phyloP scores from a whole-genome alignment of 2,113 vertebrate species.

The Sinocyclocheilus anophthalmus region DNA sequence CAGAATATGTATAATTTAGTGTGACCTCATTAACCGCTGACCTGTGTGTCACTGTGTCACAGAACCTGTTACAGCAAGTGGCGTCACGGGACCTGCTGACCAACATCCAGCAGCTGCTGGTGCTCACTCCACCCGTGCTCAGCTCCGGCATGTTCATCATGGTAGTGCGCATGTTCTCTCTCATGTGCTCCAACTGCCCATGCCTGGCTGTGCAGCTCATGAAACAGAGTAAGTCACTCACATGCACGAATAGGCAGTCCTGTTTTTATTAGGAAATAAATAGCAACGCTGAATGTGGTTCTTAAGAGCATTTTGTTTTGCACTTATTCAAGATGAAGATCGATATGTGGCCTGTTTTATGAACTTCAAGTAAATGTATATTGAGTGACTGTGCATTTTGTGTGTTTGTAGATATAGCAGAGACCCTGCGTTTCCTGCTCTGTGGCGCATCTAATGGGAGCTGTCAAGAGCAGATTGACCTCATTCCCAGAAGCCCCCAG shows the following conservation, averaged over 20 bases:
- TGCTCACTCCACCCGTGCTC: constrained; percentile 95
- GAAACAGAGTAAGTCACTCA: constrained; percentile 93
- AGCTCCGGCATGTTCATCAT: constrained; percentile 99
- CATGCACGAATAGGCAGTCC: background rate
- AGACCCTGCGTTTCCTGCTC: constrained; percentile 95
- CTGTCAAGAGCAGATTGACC: constrained; percentile 98
- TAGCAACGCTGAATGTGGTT: background rate
- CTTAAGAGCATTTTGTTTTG: background rate
- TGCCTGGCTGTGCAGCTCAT: constrained; percentile 96
- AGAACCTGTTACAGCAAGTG: constrained; percentile 98
- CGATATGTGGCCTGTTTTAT: background rate
- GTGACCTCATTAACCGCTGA: constrained; percentile 18
- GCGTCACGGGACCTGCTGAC: constrained; percentile 95
- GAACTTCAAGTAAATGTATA: background rate
- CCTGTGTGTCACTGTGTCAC: constrained; percentile 15
- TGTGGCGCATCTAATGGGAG: constrained; percentile 96
- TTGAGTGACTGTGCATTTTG: background rate
- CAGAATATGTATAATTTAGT: background rate
- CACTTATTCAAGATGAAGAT: background rate
- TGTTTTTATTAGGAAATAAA: background rate
- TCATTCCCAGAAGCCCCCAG: constrained; percentile 96
- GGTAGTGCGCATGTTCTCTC: constrained; percentile 99
- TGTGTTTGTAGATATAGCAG: constrained; percentile 88
- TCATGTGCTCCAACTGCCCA: constrained; percentile 99
- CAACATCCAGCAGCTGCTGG: constrained; percentile 96